Percentiles rank a stretch among this genome's conserved stretches.
These are phyloP conservation scores for Atopsyche davidsoni DNA, from an alignment of 1,140 invertebrate genomes.

Conservation along the genomic window DNA sequence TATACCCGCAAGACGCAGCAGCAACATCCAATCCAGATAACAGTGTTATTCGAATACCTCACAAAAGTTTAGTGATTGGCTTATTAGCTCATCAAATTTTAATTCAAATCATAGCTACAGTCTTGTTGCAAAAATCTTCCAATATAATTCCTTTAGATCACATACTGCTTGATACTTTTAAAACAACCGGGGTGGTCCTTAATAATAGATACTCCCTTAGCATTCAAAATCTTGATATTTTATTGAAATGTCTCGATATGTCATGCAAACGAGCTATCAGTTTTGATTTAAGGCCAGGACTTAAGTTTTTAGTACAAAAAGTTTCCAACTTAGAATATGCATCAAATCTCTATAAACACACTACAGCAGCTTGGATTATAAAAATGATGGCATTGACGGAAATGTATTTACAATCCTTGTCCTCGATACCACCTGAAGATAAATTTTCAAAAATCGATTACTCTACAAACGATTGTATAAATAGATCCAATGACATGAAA, in stretches of 20 bases:
- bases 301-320: constrained; percentile 91
- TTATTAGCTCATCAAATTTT: constrained; percentile 87
- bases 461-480: constrained; percentile 5
- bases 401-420: constrained; percentile 40
- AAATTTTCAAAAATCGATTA: not conserved
- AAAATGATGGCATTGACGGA: constrained; percentile 84
- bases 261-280: constrained; percentile 75
- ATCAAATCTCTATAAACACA: constrained; percentile 87
- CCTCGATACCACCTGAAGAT: not conserved
- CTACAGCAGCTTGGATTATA: constrained; percentile 85
- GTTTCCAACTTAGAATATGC: constrained; percentile 81
- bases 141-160: constrained; percentile 55
- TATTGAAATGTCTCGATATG: constrained; percentile 73
- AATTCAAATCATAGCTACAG: constrained; percentile 80
- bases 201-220: constrained; percentile 49
- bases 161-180: constrained; percentile 51
- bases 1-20: constrained; percentile 73
- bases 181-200: constrained; percentile 48
- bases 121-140: constrained; percentile 62
- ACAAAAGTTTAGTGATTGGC: constrained; percentile 79
- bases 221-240: constrained; percentile 55
- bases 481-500: constrained; percentile 46
- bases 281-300: constrained; percentile 81
- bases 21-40: constrained; percentile 70
- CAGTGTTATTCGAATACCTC: constrained; percentile 75